Evolutionary conservation across 2,797 vertebrate species (phyloP), one percentile per base, ranked within the genome.

Genomic region (Eurystomus glaucurus): DNA sequence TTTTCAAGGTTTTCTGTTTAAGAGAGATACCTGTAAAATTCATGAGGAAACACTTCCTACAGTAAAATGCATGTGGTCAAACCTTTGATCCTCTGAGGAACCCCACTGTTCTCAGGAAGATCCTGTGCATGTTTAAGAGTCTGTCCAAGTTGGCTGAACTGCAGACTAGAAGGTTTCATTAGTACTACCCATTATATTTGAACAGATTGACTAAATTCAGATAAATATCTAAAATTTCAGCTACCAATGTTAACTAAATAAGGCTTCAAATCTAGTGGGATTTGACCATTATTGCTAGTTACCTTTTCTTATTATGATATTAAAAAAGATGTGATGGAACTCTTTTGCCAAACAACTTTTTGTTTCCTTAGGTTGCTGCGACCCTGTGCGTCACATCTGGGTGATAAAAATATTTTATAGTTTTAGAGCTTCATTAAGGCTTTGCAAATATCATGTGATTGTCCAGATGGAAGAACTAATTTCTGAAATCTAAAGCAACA

Each of bases 1-100:
- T 74, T 90, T 92, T 72, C 78, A 64, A 60, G 12, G 25, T 64
- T 72, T 87, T 81, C n/a, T 82, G 20, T 26, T 94, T 84, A 84
- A 70, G 45, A 85, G 23, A 7, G 4, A 66, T 52, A 51, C 2
- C 25, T 89, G 35, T 22, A 74, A 76, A 90, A 93, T 85, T 79
- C 26, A 50, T 52, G 55, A 62, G 31, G 37, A 76, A 80, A 74
- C 21, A 45, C 4, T 79, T 93, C n/a, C 46, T 72, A 35, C 10
- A 81, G 79, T 68, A 84, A 86, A 90, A 77, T 66, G 7, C 28
- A 69, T 37, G 23, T 69, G 39, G 35, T 31, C 65, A 93, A n/a
- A 69, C 26, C 64, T 90, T 65, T 80, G 66, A 51, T 65, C 10
- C 45, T 77, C 2, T 21, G 48, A 85, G 45, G 45, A 88, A n/a